Evolutionary conservation across 2,888 invertebrate species (phyloP).

Genomic region (Parthenolecanium corni): DNA sequence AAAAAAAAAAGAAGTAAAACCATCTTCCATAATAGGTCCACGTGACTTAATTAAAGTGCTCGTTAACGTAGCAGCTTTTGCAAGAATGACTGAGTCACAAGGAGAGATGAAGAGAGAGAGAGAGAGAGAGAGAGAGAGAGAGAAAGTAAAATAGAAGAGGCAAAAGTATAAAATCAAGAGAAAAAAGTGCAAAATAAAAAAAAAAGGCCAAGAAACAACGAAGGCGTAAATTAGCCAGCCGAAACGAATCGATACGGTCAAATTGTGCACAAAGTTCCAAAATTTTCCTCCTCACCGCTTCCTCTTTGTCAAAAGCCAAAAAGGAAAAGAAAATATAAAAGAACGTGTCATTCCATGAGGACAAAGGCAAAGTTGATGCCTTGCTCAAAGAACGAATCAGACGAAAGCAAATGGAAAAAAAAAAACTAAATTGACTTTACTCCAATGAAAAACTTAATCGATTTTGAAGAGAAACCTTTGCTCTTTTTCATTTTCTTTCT

Average conservation of each 20-base stretch:
- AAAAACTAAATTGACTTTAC: conserved; percentile 10
- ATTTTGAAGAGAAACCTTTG: background rate
- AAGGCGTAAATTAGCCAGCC: conserved; percentile 17
- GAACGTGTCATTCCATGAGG: too few relatives aligned
- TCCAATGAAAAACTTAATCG: conserved; percentile 20
- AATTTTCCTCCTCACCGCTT: background rate
- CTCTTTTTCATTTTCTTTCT: background rate
- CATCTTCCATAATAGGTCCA: conserved; percentile 9
- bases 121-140: background rate
- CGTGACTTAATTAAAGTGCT: conserved; percentile 25
- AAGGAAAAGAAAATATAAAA: too few relatives aligned
- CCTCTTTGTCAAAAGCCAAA: too few relatives aligned
- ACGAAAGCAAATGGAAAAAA: background rate
- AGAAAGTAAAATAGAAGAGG: too few relatives aligned
- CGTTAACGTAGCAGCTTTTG: background rate
- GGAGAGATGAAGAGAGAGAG: too few relatives aligned
- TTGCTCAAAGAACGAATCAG: too few relatives aligned
- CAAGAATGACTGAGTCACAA: too few relatives aligned
- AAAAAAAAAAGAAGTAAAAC: background rate
- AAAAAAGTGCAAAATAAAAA: background rate
- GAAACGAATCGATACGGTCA: conserved; percentile 21
- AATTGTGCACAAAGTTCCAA: conserved; percentile 12
- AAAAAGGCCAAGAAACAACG: too few relatives aligned
- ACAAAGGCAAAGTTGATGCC: too few relatives aligned
- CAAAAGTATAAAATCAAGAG: too few relatives aligned